A percentile compares a stretch with the other conserved stretches of the same genome.
Conservation (phyloP, 2,113 vertebrate species). For the Xiphophorus couchianus region DNA sequence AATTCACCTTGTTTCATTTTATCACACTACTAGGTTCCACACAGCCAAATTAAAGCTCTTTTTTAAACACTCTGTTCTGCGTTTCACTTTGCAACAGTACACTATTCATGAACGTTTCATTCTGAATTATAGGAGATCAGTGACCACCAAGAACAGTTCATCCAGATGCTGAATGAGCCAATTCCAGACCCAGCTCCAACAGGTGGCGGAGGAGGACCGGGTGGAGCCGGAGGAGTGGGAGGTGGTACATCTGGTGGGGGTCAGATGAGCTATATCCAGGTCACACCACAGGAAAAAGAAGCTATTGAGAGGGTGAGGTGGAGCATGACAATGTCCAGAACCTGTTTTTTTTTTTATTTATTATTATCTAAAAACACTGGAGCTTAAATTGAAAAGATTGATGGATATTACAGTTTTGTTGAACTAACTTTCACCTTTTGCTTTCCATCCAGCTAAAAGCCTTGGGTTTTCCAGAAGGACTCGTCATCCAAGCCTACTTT, state of each 20-base stretch:
- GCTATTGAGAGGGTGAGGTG: conserved; percentile 94
- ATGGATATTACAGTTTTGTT: neutral
- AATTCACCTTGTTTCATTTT: neutral
- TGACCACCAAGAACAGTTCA: conserved; percentile 95
- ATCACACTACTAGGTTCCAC: neutral
- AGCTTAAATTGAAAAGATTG: neutral
- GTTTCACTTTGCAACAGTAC: neutral
- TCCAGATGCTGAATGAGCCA: conserved; percentile 96
- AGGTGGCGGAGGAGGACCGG: conserved; percentile 68
- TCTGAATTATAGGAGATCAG: conserved; percentile 88
- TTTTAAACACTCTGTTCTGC: neutral
- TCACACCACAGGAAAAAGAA: conserved; percentile 98
- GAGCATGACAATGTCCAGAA: neutral
- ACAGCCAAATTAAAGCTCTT: neutral
- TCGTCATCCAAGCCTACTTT: conserved; percentile 98
- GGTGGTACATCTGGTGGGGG: conserved; percentile 82
- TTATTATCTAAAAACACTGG: too few relatives aligned
- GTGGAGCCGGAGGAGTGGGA: conserved; percentile 78
- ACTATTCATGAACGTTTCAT: neutral
- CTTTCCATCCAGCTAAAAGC: conserved; percentile 90
- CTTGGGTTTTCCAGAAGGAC: conserved; percentile 96
- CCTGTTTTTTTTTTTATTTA: too few relatives aligned
- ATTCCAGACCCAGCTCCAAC: conserved; percentile 84
- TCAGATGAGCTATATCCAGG: conserved; percentile 96
- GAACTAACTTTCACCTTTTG: neutral